A percentile compares a stretch with the other conserved stretches of the same genome.
These are phyloP conservation scores for Mormyrus iriodes DNA, from an alignment of 2,113 vertebrate species.

Conservation along the genomic window DNA sequence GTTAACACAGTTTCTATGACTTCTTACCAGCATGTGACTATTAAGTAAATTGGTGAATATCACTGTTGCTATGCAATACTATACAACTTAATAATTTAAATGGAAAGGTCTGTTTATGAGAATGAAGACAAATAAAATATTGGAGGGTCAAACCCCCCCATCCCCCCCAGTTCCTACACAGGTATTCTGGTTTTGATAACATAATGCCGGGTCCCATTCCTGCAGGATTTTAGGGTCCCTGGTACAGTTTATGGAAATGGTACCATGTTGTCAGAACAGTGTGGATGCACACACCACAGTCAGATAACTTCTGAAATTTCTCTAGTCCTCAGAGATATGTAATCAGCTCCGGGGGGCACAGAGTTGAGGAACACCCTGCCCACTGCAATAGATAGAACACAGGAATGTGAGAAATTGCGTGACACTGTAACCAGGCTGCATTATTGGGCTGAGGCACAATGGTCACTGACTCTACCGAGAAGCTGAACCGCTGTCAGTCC, in stretches of 20 bases:
- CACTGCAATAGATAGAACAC: neutral
- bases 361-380: neutral
- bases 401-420: neutral
- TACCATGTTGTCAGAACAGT: neutral
- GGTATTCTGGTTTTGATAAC: neutral
- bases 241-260: neutral
- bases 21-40: neutral
- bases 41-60: neutral
- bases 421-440: neutral
- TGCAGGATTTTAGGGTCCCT: neutral
- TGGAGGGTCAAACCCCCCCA: neutral
- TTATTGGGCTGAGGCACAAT: neutral
- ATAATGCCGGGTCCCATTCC: neutral
- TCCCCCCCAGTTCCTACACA: neutral
- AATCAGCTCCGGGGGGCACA: neutral
- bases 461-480: neutral
- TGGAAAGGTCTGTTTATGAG: neutral
- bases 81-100: neutral
- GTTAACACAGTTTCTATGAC: neutral
- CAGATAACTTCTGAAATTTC: neutral
- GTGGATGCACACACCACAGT: neutral
- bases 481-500: neutral
- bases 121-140: no score
- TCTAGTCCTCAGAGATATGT: neutral
- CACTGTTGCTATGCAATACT: neutral